Percentiles rank a stretch among this genome's conserved stretches.
Evolutionary conservation across 1,140 invertebrate genomes (phyloP).

Genomic region (Zaprionus inermis): DNA sequence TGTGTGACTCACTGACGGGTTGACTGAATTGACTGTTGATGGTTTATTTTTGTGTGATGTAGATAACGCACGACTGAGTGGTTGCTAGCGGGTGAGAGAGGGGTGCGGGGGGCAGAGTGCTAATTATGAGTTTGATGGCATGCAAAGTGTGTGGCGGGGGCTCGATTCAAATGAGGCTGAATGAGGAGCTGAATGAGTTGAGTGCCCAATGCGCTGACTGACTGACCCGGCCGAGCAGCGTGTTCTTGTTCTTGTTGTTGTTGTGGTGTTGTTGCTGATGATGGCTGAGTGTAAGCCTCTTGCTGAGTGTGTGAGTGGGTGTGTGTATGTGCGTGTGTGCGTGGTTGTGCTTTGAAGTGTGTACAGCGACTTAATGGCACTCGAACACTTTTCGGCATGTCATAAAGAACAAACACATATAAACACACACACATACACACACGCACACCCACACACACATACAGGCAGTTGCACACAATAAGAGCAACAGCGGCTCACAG

Average conservation of each 20-base stretch:
- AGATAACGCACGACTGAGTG: slow-evolving; percentile 49
- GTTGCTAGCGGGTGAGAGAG: neutral
- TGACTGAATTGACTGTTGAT: slow-evolving; percentile 54
- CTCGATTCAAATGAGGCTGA: slow-evolving; percentile 16
- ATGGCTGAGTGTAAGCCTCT: slow-evolving; percentile 32
- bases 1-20: slow-evolving; percentile 51
- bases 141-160: slow-evolving; percentile 46
- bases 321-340: slow-evolving; percentile 38
- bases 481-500: slow-evolving; percentile 47
- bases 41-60: slow-evolving; percentile 32
- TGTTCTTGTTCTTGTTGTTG: slow-evolving; percentile 25
- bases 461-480: slow-evolving; percentile 35
- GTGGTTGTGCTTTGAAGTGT: slow-evolving; percentile 56
- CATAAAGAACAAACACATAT: slow-evolving; percentile 70
- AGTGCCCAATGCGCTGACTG: slow-evolving; percentile 45
- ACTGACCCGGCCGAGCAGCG: slow-evolving; percentile 28
- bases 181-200: slow-evolving; percentile 36
- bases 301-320: slow-evolving; percentile 32
- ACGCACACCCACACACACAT: slow-evolving; percentile 9
- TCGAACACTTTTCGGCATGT: slow-evolving; percentile 81
- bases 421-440: slow-evolving; percentile 24
- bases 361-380: slow-evolving; percentile 78
- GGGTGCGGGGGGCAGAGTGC: slow-evolving; percentile 25
- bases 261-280: neutral
- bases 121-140: slow-evolving; percentile 75